These are phyloP conservation scores for Mystacornis crossleyi DNA, from an alignment of 2,113 vertebrate genomes.

Conservation along the genomic window DNA sequence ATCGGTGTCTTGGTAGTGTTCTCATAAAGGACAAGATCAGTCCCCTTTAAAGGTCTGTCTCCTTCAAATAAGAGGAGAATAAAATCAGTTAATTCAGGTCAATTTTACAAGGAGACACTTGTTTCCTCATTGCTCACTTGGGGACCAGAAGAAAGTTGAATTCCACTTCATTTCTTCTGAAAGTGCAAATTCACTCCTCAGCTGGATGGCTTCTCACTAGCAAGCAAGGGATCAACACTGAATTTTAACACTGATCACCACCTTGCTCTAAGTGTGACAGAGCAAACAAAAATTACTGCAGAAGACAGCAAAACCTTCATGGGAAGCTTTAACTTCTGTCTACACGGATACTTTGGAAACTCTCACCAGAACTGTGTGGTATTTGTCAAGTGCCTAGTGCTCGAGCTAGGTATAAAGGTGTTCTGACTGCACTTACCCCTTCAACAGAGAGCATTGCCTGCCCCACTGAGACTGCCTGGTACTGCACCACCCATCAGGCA, in stretches of 20 bases:
- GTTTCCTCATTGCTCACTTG: neutral
- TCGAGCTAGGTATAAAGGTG: neutral
- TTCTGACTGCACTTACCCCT: neutral
- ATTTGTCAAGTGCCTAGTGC: neutral
- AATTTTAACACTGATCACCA: neutral
- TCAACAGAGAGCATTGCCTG: neutral
- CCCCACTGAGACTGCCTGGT: neutral
- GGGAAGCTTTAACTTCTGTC: neutral
- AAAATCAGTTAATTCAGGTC: neutral
- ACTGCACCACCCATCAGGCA: neutral
- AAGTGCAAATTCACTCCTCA: neutral
- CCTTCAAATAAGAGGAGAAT: neutral
- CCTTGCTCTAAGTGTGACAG: neutral
- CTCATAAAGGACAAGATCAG: neutral
- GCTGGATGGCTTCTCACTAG: neutral
- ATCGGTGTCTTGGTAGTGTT: neutral
- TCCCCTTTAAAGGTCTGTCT: neutral
- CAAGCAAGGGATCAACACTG: neutral
- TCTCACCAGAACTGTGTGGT: neutral
- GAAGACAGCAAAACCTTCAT: neutral
- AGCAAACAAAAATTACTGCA: neutral
- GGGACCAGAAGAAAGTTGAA: neutral
- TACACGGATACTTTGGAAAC: neutral
- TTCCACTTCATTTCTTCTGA: neutral
- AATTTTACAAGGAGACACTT: neutral